Conservation (phyloP, 2,113 vertebrate species). For the Ceyx melanurus region DNA sequence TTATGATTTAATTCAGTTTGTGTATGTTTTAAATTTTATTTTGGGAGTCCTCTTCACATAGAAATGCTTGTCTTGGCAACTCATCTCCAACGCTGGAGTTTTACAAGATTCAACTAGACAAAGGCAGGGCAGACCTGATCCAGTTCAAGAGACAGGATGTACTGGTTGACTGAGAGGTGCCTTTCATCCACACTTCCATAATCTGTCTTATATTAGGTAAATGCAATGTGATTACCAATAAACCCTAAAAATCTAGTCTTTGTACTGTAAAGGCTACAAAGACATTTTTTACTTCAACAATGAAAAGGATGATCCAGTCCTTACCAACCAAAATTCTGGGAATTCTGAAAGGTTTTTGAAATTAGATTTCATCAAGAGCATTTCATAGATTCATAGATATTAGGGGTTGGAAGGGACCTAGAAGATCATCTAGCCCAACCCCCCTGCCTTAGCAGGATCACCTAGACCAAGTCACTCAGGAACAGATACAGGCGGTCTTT, state of each 20-base stretch:
- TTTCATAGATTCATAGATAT: too few species aligned
- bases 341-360: neutral
- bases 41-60: neutral
- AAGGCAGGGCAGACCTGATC: neutral
- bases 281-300: neutral
- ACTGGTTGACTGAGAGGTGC: neutral
- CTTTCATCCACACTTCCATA: neutral
- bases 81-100: neutral
- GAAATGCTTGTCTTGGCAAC: neutral
- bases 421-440: too few species aligned
- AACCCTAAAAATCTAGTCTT: neutral
- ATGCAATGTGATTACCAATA: neutral
- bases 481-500: too few species aligned
- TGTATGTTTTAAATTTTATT: neutral
- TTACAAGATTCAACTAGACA: neutral
- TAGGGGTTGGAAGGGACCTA: too few species aligned
- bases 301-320: neutral
- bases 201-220: neutral
- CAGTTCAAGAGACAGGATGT: neutral
- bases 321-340: neutral
- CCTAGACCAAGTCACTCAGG: too few species aligned
- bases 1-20: neutral
- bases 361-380: neutral
- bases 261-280: accelerated
- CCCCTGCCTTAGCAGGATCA: too few species aligned